A percentile compares a stretch with the other conserved stretches of the same genome.
Conservation (phyloP, 1,140 invertebrate genomes). For the Streblospio benedicti region DNA sequence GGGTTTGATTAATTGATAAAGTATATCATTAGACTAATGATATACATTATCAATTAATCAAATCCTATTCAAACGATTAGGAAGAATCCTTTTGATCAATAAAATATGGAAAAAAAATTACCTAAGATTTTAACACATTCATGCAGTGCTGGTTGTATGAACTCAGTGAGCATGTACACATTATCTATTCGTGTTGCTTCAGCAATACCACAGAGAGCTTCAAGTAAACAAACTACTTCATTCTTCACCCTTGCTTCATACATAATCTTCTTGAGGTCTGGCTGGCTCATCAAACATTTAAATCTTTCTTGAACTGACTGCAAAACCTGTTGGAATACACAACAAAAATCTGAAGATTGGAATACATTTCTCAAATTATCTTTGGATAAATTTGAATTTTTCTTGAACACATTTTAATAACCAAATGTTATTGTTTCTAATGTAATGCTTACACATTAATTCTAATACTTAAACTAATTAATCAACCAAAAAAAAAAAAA, state of each 20-base stretch:
- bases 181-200: slow-evolving; percentile 54
- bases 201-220: slow-evolving; percentile 59
- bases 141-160: slow-evolving; percentile 56
- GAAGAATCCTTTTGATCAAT: too few species aligned
- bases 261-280: slow-evolving; percentile 53
- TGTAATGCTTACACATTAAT: too few species aligned
- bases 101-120: too few species aligned
- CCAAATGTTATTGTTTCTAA: slow-evolving; percentile 13
- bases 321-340: slow-evolving; percentile 48
- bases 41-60: too few species aligned
- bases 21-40: too few species aligned
- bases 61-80: too few species aligned
- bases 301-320: slow-evolving; percentile 56
- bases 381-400: slow-evolving; percentile 3
- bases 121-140: slow-evolving; percentile 59
- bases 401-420: slow-evolving; percentile 3
- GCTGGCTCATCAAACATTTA: slow-evolving; percentile 51
- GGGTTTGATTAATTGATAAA: too few species aligned
- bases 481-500: too few species aligned
- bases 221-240: slow-evolving; percentile 57
- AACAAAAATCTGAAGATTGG: too few species aligned
- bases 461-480: too few species aligned
- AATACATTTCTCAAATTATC: background rate
- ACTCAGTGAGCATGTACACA: slow-evolving; percentile 56
- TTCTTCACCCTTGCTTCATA: slow-evolving; percentile 55